Conservation (phyloP, 2,797 vertebrate species). For the Dermochelys coriacea region DNA sequence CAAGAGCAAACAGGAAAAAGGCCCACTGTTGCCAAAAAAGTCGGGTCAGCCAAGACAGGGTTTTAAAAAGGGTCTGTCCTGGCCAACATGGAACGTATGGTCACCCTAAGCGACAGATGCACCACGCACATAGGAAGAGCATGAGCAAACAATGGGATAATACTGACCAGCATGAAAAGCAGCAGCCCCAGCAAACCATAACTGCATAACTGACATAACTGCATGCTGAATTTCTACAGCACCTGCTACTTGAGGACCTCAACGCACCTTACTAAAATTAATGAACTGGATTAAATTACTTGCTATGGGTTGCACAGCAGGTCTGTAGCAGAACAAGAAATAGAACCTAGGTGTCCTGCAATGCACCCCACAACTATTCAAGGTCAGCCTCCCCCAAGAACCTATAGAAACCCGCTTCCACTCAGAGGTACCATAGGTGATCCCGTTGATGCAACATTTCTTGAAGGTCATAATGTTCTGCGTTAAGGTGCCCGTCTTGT, state of each 20-base stretch:
- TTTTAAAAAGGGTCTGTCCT: too few species aligned
- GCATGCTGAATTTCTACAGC: background rate
- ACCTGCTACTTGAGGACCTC: background rate
- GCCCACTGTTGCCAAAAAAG: too few species aligned
- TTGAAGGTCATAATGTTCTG: conserved; percentile 93
- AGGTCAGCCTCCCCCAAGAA: background rate
- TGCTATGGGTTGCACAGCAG: background rate
- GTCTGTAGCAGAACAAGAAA: background rate
- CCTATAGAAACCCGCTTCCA: background rate
- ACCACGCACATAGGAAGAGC: background rate
- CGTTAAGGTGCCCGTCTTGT: conserved; percentile 97
- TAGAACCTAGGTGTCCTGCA: background rate
- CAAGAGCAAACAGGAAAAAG: too few species aligned
- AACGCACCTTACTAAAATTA: background rate
- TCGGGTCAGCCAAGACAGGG: too few species aligned
- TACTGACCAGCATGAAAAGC: accelerated
- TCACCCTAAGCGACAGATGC: background rate
- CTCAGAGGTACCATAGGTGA: conserved; percentile 85
- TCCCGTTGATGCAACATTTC: conserved; percentile 90
- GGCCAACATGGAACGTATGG: too few species aligned
- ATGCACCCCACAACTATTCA: too few species aligned
- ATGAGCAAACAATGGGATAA: background rate
- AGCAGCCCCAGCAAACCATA: background rate
- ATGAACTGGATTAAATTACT: background rate
- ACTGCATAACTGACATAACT: background rate